Evolutionary conservation across 2,113 vertebrate genomes (phyloP).

Genomic region (Menura novaehollandiae): DNA sequence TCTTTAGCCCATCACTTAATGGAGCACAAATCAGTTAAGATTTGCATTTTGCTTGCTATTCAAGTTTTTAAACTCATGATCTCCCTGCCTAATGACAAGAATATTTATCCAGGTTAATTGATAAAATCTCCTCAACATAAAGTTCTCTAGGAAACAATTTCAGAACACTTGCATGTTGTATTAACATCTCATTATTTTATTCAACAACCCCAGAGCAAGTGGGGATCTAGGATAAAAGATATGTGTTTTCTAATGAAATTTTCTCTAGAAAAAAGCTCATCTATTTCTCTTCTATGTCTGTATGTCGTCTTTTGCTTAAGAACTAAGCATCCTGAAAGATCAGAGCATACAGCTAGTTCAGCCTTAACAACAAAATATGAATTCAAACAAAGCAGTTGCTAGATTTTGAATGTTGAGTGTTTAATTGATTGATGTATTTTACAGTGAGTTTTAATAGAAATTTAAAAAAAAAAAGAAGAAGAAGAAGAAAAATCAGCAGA

Average conservation of each 20-base stretch:
- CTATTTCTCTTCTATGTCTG: background rate
- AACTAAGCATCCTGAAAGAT: background rate
- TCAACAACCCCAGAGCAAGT: background rate
- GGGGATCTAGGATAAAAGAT: background rate
- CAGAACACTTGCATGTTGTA: constrained; percentile 3
- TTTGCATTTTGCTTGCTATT: constrained; percentile 53
- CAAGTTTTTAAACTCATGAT: background rate
- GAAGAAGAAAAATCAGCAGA: background rate
- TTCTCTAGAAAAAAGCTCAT: background rate
- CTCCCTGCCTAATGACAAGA: background rate
- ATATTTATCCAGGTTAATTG: constrained; percentile 56
- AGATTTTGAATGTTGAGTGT: background rate
- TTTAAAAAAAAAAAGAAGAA: background rate
- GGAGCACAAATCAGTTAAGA: background rate
- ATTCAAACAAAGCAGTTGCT: background rate
- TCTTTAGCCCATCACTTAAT: background rate
- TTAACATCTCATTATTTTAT: constrained; percentile 50
- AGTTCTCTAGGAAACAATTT: constrained; percentile 37
- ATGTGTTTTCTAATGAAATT: background rate
- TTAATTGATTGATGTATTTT: background rate
- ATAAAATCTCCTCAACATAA: constrained; percentile 23
- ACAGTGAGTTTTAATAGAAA: background rate
- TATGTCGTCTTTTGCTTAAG: background rate
- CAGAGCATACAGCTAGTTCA: background rate
- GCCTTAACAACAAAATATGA: background rate